These are phyloP conservation scores for Apaloderma vittatum DNA, from an alignment of 2,113 vertebrate genomes.

Conservation along the genomic window DNA sequence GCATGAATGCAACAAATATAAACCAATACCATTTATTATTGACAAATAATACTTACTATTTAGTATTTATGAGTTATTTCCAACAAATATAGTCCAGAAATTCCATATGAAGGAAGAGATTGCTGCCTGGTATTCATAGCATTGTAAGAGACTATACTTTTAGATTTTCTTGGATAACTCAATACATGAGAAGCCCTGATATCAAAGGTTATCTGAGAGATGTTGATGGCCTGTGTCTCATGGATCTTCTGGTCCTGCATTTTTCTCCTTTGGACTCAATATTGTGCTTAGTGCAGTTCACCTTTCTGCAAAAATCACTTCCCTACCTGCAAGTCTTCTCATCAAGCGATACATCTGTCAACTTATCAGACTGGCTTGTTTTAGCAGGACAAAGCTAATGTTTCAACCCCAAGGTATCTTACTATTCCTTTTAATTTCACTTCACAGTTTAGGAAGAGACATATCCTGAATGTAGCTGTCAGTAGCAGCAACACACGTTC, in stretches of 20 bases:
- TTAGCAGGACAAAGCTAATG: not conserved
- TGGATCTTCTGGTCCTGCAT: not conserved
- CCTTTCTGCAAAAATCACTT: not conserved
- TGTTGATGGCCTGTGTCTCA: not conserved
- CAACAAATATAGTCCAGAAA: not conserved
- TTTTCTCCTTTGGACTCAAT: not conserved
- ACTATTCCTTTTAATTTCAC: not conserved
- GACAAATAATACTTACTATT: too few relatives aligned
- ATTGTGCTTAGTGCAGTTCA: not conserved
- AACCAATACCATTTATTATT: too few relatives aligned
- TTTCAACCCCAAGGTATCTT: not conserved
- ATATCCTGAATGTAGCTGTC: not conserved
- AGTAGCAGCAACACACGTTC: not conserved
- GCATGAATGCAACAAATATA: not conserved
- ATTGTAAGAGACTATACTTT: rapidly evolving
- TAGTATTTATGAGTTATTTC: not conserved
- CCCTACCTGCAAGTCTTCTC: not conserved
- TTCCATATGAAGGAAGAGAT: not conserved
- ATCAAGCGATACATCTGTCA: not conserved
- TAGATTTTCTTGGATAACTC: not conserved
- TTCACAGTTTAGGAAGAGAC: not conserved
- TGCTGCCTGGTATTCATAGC: not conserved
- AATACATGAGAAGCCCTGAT: not conserved
- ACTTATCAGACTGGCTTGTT: not conserved
- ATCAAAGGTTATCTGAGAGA: not conserved